Evolutionary conservation across 2,888 invertebrate genomes (phyloP), one percentile per base, ranked within the genome.

Genomic region (Mythimna loreyi): DNA sequence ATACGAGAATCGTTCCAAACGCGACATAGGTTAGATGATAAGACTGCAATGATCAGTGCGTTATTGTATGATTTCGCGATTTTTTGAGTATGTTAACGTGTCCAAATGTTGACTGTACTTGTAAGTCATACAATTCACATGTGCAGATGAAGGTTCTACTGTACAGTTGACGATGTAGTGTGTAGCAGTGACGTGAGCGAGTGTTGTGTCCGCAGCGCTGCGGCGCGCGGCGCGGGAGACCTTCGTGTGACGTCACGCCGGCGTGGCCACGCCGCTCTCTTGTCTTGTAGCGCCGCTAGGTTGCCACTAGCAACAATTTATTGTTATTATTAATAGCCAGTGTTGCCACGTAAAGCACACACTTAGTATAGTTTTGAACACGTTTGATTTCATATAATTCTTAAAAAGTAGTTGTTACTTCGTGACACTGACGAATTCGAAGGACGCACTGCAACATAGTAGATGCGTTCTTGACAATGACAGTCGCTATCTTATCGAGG

Each of bases 201-300:
- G 45, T 16, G 30, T 52, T 21, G 30, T 67, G 65, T 11, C 9
- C 53, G 0, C 63, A 62, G 56, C 55, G 56, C 0, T 28, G 50
- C 28, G 36, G 28, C 49, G 56, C 58, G 36, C 19, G 45, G 53
- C 25, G 30, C 8, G 56, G 19, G 73, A 75, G 63, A 30, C 60
- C 40, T 75, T 77, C 72, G 84, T 80, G 49, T 76, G 72, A 72
- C 75, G 71, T 72, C 71, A 69, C 68, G n/a, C n/a, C n/a, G 0
- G 19, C 21, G 40, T 30, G 7, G 16, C 13, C 30, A n/a, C n/a
- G n/a, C n/a, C n/a, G n/a, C 19, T 0, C 49, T n/a, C n/a, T n/a
- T n/a, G 23, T 19, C 23, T 19, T 19, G 5, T 4, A 6, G 1
- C 7, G 30, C 50, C 11, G 43, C 69, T 36, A 36, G 23, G 40